Percentiles rank a stretch among this genome's conserved stretches.
phyloP scores from a whole-genome alignment of 2,797 vertebrate species.

The Trematomus bernacchii region DNA sequence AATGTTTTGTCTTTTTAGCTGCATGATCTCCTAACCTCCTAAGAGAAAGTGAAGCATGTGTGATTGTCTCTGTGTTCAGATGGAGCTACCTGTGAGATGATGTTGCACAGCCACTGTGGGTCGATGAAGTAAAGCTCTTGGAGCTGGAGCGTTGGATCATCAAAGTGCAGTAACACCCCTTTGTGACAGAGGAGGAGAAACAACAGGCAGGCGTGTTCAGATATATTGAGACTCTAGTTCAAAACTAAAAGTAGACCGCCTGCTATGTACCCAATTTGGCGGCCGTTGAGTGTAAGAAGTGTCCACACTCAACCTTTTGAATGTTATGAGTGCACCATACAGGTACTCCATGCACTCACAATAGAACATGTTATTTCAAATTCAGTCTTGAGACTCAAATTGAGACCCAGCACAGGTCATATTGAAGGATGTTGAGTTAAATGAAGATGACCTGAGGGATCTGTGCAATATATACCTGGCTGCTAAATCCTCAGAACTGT shows the following conservation, averaged over 20 bases:
- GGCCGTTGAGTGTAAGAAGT: too few relatives aligned
- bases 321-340: too few relatives aligned
- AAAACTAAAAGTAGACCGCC: too few relatives aligned
- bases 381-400: too few relatives aligned
- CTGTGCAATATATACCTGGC: too few relatives aligned
- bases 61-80: background rate
- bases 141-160: conserved; percentile 93
- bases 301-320: too few relatives aligned
- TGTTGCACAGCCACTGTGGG: conserved; percentile 96
- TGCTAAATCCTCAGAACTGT: too few relatives aligned
- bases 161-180: conserved; percentile 97
- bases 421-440: too few relatives aligned
- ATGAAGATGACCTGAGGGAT: background rate
- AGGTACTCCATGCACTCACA: too few relatives aligned
- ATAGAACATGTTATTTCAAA: too few relatives aligned
- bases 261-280: too few relatives aligned
- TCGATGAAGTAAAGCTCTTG: conserved; percentile 95
- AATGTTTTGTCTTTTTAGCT: background rate
- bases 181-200: background rate
- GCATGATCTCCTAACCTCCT: too few relatives aligned
- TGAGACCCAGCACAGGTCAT: background rate
- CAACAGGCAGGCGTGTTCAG: background rate
- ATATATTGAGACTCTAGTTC: background rate
- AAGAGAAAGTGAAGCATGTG: background rate
- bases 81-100: conserved; percentile 92